Conservation (phyloP, 2,888 invertebrate genomes). For the Heterodera filipjevi region DNA sequence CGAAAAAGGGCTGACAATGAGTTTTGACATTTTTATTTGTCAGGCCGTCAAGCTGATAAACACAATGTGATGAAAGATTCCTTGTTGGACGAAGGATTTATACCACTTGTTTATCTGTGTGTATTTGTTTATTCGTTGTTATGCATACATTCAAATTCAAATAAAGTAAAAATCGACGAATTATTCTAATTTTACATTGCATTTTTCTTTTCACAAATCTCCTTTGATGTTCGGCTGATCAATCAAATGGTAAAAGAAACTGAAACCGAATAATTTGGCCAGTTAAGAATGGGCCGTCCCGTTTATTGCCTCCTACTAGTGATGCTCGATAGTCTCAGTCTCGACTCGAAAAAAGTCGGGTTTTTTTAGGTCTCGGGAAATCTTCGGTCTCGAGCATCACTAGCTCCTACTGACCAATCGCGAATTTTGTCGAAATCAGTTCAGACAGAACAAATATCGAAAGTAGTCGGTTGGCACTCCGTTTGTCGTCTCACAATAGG, state of each 20-base stretch:
- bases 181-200: no score
- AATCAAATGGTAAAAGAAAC: conserved; percentile 56
- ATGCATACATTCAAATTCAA: background rate
- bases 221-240: conserved; percentile 61
- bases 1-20: no score
- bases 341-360: no score
- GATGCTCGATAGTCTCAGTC: no score
- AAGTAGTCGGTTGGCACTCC: conserved; percentile 62
- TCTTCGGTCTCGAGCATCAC: no score
- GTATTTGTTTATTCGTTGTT: background rate
- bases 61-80: background rate
- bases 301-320: no score
- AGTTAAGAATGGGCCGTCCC: no score
- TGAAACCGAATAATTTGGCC: no score
- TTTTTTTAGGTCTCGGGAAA: background rate
- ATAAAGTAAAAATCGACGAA: background rate
- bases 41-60: conserved; percentile 25
- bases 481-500: conserved; percentile 64
- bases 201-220: conserved; percentile 45
- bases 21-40: no score
- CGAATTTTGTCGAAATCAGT: conserved; percentile 63
- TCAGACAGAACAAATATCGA: conserved; percentile 58
- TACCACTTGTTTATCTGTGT: background rate
- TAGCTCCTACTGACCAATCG: conserved; percentile 44
- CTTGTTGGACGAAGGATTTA: background rate